Conservation (phyloP, 2,113 vertebrate genomes). For the Noctilio leporinus region DNA sequence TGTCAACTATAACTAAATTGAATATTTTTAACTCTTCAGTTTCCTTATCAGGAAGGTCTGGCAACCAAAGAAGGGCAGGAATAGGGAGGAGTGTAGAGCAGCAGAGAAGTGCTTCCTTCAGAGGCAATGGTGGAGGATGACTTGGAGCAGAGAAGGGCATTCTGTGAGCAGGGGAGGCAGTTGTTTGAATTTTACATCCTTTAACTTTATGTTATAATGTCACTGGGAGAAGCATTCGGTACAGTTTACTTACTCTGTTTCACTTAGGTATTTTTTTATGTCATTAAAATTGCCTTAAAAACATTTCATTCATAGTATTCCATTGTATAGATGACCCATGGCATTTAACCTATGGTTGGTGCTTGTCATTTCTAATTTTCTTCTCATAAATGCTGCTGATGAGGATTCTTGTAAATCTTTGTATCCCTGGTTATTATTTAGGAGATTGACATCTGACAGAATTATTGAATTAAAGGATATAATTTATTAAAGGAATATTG, state of each 20-base stretch:
- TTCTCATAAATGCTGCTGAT: background rate
- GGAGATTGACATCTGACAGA: background rate
- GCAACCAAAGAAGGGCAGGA: background rate
- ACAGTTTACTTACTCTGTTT: background rate
- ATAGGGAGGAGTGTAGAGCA: background rate
- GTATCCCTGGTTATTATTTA: background rate
- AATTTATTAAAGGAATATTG: background rate
- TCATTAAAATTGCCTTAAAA: slow-evolving; percentile 24
- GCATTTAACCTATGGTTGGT: background rate
- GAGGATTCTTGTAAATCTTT: slow-evolving; percentile 9
- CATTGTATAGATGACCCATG: background rate
- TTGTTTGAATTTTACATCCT: background rate
- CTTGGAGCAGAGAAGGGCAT: background rate
- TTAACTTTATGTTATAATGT: background rate
- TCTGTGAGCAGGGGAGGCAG: background rate
- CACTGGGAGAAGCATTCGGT: background rate
- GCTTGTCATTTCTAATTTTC: background rate
- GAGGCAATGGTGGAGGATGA: background rate
- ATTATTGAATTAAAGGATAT: background rate
- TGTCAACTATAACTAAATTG: too few species aligned
- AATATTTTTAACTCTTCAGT: too few species aligned
- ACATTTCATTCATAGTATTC: background rate
- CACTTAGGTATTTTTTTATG: background rate
- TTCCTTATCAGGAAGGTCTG: too few species aligned
- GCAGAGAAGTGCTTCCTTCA: background rate